Evolutionary conservation across 2,797 vertebrate genomes (phyloP).

Genomic region (Poecilia wingei): DNA sequence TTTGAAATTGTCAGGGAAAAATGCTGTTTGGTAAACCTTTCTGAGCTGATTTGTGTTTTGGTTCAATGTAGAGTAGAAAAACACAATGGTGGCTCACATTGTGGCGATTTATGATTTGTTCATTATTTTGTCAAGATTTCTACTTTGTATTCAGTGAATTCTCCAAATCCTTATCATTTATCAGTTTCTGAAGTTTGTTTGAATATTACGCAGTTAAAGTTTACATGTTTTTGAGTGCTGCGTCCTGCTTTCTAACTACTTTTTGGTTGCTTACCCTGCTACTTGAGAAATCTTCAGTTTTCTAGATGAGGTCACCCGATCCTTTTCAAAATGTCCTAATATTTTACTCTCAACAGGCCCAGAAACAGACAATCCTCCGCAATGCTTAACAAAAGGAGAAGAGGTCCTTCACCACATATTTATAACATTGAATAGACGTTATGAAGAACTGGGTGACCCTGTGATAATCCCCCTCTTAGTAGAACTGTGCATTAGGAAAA

Average conservation of each 20-base stretch:
- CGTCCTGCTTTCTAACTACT: neutral
- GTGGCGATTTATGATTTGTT: neutral
- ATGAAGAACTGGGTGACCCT: neutral
- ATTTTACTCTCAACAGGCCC: neutral
- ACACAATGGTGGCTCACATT: neutral
- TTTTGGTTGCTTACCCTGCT: neutral
- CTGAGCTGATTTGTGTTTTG: neutral
- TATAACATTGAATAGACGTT: neutral
- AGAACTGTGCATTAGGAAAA: neutral
- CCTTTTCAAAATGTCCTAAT: neutral
- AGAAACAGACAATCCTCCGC: neutral
- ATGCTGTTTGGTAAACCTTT: neutral
- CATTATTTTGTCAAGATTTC: neutral
- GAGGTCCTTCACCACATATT: neutral
- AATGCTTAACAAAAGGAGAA: neutral
- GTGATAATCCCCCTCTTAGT: neutral
- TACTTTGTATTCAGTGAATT: neutral
- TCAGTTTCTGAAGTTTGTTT: neutral
- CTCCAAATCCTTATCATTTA: neutral
- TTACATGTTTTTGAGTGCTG: neutral
- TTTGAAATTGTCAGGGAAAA: neutral
- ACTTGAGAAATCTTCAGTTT: neutral
- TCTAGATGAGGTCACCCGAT: neutral
- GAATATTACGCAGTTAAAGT: neutral
- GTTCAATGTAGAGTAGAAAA: neutral